Conservation (phyloP, 2,888 invertebrate species). For the Phoenoteleia sp. region DNA sequence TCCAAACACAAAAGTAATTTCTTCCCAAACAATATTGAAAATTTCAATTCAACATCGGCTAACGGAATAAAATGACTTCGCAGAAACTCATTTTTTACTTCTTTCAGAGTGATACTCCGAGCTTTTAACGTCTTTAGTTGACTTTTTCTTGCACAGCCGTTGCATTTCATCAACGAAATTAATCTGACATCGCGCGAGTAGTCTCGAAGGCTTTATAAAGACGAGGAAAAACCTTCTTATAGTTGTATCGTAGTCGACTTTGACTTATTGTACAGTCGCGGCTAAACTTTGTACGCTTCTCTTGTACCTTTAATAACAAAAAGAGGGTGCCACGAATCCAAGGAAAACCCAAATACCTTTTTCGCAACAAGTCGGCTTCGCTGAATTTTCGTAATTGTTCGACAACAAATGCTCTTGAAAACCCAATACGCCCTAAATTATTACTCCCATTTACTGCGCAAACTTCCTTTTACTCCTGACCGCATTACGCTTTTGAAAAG, state of each 20-base stretch:
- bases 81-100: not conserved
- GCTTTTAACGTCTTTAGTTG: slow-evolving; percentile 24
- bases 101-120: not conserved
- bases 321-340: slow-evolving; percentile 11
- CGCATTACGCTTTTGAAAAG: no score
- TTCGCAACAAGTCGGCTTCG: not conserved
- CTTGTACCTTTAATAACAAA: slow-evolving; percentile 28
- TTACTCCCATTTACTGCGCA: no score
- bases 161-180: slow-evolving; percentile 50
- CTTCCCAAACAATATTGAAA: not conserved
- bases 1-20: not conserved
- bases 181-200: slow-evolving; percentile 40
- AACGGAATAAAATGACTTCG: not conserved
- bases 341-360: not conserved
- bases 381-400: no score
- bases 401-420: no score
- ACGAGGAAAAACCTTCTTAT: slow-evolving; percentile 26
- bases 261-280: slow-evolving; percentile 31
- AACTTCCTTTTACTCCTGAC: no score
- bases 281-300: slow-evolving; percentile 19
- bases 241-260: slow-evolving; percentile 19
- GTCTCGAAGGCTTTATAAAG: slow-evolving; percentile 24
- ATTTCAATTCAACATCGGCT: not conserved
- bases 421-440: no score
- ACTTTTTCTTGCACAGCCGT: slow-evolving; percentile 2